phyloP scores from a whole-genome alignment of 1,140 invertebrate species.

The Gonioctena quinquepunctata region DNA sequence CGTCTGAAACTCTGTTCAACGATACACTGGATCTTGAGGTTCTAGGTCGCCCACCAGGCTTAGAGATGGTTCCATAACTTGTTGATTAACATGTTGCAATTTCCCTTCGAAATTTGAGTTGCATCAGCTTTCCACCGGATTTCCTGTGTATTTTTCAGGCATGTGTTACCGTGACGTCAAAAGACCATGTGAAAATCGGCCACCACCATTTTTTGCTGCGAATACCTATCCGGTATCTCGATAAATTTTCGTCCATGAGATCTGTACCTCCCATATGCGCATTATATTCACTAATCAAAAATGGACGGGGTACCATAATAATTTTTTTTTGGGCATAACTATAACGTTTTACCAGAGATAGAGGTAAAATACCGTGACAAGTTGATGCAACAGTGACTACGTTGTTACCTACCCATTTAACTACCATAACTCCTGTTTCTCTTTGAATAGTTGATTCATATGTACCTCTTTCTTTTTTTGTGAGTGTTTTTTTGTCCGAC shows the following conservation, averaged over 20 bases:
- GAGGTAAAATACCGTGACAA: conserved; percentile 36
- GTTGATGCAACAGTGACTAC: conserved; percentile 41
- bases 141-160: conserved; percentile 44
- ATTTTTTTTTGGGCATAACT: conserved; percentile 37
- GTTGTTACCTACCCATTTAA: conserved; percentile 26
- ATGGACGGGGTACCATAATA: conserved; percentile 35
- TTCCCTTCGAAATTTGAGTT: conserved; percentile 40
- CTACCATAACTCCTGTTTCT: conserved; percentile 8
- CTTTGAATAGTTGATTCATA: conserved; percentile 7
- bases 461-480: conserved; percentile 22
- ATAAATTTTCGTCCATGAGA: conserved; percentile 49
- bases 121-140: conserved; percentile 24
- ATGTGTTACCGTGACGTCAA: conserved; percentile 47
- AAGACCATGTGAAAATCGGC: conserved; percentile 42
- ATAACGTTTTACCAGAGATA: conserved; percentile 41
- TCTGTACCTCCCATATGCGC: conserved; percentile 48
- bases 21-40: background rate
- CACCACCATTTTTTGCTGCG: conserved; percentile 51
- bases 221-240: conserved; percentile 44
- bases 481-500: conserved; percentile 23
- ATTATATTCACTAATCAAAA: conserved; percentile 38
- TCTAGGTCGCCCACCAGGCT: background rate
- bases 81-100: conserved; percentile 23
- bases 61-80: background rate
- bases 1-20: background rate